Evolutionary conservation across 2,113 vertebrate genomes (phyloP).

Genomic region (Empidonax traillii): DNA sequence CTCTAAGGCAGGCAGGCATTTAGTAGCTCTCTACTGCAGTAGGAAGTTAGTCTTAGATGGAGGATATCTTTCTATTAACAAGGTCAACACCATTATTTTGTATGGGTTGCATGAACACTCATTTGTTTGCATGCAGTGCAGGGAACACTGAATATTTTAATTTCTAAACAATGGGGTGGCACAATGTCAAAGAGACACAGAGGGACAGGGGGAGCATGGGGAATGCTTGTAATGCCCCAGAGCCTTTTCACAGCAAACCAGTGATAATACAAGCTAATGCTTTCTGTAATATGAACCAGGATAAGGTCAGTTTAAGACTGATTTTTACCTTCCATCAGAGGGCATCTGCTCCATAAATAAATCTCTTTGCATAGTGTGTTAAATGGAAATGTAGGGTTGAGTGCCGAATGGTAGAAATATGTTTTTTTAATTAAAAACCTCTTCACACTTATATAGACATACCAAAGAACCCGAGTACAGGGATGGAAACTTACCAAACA

Average conservation of each 20-base stretch:
- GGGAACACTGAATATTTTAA: constrained; percentile 51
- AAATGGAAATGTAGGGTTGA: constrained; percentile 7
- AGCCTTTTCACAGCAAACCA: constrained; percentile 21
- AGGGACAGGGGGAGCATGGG: not conserved
- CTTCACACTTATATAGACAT: not conserved
- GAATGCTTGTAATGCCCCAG: constrained; percentile 2
- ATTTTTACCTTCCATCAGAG: constrained; percentile 9
- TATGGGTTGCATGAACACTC: not conserved
- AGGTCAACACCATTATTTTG: constrained; percentile 19
- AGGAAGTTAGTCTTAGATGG: not conserved
- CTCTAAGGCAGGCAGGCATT: not conserved
- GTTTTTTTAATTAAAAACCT: constrained; percentile 38
- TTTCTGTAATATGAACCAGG: constrained; percentile 18
- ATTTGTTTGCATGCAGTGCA: not conserved
- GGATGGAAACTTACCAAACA: not conserved
- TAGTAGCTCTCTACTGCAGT: not conserved
- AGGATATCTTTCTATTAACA: constrained; percentile 38
- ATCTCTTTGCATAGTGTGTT: not conserved
- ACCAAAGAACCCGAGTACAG: not conserved
- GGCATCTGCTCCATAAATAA: constrained; percentile 33
- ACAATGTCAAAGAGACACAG: constrained; percentile 57
- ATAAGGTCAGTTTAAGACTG: constrained; percentile 24
- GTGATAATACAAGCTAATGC: constrained; percentile 15
- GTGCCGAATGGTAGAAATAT: not conserved
- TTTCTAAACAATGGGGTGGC: constrained; percentile 62